Evolutionary conservation across 2,113 vertebrate genomes (phyloP).

Genomic region (Anoura caudifer): DNA sequence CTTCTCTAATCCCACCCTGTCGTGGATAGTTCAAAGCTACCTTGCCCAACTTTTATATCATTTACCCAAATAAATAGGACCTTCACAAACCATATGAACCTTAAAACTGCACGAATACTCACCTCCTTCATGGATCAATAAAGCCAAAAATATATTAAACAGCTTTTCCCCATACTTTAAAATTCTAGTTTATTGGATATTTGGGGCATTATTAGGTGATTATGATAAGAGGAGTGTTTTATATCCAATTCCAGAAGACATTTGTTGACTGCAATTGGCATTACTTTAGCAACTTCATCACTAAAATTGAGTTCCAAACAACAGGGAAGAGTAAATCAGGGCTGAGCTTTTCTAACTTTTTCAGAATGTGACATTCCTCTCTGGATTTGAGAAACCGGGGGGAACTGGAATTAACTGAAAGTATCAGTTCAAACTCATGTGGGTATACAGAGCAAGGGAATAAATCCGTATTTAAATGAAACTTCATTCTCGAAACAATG

Average conservation of each 20-base stretch:
- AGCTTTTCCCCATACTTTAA: not conserved
- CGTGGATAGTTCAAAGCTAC: too few relatives aligned
- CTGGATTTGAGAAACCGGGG: not conserved
- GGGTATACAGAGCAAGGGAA: not conserved
- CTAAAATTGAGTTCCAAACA: not conserved
- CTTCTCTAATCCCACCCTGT: not conserved
- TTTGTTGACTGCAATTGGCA: not conserved
- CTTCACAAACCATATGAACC: not conserved
- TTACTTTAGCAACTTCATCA: not conserved
- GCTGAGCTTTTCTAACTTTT: fast-evolving
- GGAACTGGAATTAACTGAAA: not conserved
- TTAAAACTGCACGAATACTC: too few relatives aligned
- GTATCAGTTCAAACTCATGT: not conserved
- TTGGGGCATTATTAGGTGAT: not conserved
- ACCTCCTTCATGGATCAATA: fast-evolving
- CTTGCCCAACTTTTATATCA: too few relatives aligned
- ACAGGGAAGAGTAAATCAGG: not conserved
- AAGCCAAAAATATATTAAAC: not conserved
- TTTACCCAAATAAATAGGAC: not conserved
- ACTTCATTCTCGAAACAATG: not conserved
- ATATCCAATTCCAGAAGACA: not conserved
- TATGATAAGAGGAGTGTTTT: not conserved
- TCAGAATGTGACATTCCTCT: fast-evolving
- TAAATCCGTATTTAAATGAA: not conserved
- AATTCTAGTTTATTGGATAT: not conserved